Evolutionary conservation across 2,888 invertebrate genomes (phyloP).

Genomic region (Sphaerophoria taeniata): DNA sequence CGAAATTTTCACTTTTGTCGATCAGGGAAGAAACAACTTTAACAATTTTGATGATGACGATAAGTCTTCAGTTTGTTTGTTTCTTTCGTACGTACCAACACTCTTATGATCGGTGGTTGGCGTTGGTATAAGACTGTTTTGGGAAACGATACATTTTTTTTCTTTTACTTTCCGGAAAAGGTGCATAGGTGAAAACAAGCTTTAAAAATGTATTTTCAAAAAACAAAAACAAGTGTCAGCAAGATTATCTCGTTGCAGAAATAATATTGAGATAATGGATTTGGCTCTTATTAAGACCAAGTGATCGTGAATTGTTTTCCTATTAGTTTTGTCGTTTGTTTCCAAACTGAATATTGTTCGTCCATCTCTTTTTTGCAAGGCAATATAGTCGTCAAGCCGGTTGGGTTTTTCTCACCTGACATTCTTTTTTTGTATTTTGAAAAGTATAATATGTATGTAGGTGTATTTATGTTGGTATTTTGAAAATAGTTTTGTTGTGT

Average conservation of each 20-base stretch:
- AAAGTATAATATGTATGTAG: conserved; percentile 36
- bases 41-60: conserved; percentile 27
- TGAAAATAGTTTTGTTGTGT: conserved; percentile 64
- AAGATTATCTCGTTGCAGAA: conserved; percentile 1
- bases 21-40: conserved; percentile 27
- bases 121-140: conserved; percentile 2
- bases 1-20: conserved; percentile 19
- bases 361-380: conserved; percentile 54
- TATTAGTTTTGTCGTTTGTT: conserved; percentile 14
- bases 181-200: background rate
- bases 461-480: conserved; percentile 45
- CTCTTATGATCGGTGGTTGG: conserved; percentile 38
- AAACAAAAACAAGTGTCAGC: conserved; percentile 35
- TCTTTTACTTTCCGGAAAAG: conserved; percentile 1
- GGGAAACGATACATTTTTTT: conserved; percentile 13
- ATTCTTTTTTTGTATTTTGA: conserved; percentile 34
- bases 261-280: conserved; percentile 27
- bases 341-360: conserved; percentile 13
- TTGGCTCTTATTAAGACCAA: conserved; percentile 43
- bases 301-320: conserved; percentile 44
- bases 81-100: conserved; percentile 18
- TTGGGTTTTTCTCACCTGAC: conserved; percentile 67
- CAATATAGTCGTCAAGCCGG: conserved; percentile 50
- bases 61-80: conserved; percentile 13
- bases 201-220: conserved; percentile 6